These are phyloP conservation scores for Vandiemenella viatica DNA, from an alignment of 2,888 invertebrate genomes.

Conservation along the genomic window DNA sequence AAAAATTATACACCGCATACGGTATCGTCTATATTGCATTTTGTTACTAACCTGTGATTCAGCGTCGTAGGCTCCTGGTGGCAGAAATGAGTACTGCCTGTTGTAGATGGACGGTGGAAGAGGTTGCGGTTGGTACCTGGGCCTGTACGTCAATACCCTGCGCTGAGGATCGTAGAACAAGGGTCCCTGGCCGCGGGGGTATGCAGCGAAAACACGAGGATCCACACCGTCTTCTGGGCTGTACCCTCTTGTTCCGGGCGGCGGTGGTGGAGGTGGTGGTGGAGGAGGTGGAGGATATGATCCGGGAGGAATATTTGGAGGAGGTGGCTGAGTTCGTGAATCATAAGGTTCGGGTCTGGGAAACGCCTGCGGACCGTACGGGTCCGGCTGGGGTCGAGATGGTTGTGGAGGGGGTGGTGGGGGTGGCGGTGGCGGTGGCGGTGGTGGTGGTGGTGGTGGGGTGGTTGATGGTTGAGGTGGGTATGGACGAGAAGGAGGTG, in stretches of 20 bases:
- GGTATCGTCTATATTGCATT: no score
- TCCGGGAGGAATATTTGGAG: neutral
- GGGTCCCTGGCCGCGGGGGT: no score
- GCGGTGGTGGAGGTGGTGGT: neutral
- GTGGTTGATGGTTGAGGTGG: neutral
- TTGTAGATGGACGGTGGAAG: no score
- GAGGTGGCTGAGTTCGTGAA: neutral
- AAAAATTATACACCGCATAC: no score
- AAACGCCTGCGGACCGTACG: constrained; percentile 1
- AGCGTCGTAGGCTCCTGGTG: no score
- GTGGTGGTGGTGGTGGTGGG: neutral
- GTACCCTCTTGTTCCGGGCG: no score
- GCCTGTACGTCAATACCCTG: neutral
- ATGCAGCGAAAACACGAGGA: no score
- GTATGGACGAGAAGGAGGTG: neutral
- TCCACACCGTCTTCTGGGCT: no score
- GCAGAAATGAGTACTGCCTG: no score
- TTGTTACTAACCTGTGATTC: no score
- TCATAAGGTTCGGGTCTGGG: constrained; percentile 1
- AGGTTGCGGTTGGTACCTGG: neutral
- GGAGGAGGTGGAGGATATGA: neutral
- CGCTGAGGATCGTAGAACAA: constrained; percentile 5
- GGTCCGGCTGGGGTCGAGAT: constrained; percentile 2
- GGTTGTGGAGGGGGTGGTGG: constrained; percentile 6
- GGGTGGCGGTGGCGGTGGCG: neutral